phyloP scores from a whole-genome alignment of 2,888 invertebrate species.

The Podabrus alpinus region DNA sequence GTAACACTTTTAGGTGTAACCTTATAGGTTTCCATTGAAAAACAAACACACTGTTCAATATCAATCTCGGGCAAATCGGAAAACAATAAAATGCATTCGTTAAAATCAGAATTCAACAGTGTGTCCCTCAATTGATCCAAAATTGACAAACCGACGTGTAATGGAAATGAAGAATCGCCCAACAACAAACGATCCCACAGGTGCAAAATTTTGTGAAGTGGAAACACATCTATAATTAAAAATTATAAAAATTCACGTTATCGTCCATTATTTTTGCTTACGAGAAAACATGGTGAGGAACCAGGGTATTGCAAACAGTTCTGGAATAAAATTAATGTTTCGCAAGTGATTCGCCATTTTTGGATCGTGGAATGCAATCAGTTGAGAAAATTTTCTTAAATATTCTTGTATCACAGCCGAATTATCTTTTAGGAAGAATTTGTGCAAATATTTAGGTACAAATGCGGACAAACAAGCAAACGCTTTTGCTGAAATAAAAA shows the following conservation, averaged over 20 bases:
- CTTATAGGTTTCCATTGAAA: conserved; percentile 84
- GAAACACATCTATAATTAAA: conserved; percentile 85
- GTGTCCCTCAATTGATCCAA: conserved; percentile 84
- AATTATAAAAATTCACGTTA: neutral
- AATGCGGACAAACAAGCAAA: conserved; percentile 94
- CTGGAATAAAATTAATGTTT: conserved; percentile 93
- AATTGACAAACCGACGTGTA: conserved; percentile 93
- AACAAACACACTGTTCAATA: conserved; percentile 88
- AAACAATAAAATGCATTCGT: conserved; percentile 96
- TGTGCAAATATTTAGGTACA: conserved; percentile 94
- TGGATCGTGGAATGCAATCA: conserved; percentile 95
- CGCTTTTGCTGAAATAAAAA: conserved; percentile 76
- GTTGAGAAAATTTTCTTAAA: conserved; percentile 93
- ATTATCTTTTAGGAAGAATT: conserved; percentile 97
- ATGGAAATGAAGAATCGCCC: conserved; percentile 90
- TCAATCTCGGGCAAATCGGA: conserved; percentile 98
- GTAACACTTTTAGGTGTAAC: conserved; percentile 88
- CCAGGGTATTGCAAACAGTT: conserved; percentile 98
- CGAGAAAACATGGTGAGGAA: conserved; percentile 98
- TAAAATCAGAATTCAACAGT: conserved; percentile 88
- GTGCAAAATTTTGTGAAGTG: conserved; percentile 95
- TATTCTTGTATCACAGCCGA: conserved; percentile 97
- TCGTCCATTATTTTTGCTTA: conserved; percentile 61
- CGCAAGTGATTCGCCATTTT: conserved; percentile 87
- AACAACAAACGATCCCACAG: conserved; percentile 96